phyloP scores from a whole-genome alignment of 2,888 invertebrate genomes.

The Acronicta aceris region DNA sequence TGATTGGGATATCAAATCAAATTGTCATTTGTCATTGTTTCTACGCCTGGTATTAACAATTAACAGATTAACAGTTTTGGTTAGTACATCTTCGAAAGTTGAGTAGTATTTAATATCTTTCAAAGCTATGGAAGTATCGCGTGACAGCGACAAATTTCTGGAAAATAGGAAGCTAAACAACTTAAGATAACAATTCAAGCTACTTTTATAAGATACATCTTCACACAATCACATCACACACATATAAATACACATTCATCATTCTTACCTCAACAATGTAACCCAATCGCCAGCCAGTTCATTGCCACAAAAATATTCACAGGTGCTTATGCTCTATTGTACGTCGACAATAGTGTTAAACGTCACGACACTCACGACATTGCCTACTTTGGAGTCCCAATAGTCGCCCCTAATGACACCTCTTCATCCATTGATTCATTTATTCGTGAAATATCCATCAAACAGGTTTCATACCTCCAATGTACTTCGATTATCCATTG shows the following conservation, averaged over 20 bases:
- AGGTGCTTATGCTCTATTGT: conserved; percentile 48
- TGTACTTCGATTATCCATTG: not conserved
- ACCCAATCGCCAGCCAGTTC: conserved; percentile 19
- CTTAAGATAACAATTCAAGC: not conserved
- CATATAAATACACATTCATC: conserved; percentile 8
- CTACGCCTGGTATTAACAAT: no score
- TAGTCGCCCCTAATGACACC: conserved; percentile 8
- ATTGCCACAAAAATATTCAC: conserved; percentile 41
- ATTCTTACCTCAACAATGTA: conserved; percentile 17
- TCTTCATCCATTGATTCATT: conserved; percentile 18
- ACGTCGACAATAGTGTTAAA: conserved; percentile 32
- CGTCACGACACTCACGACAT: conserved; percentile 35
- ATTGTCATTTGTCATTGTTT: no score
- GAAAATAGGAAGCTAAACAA: not conserved
- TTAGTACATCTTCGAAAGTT: no score
- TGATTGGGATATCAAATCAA: no score
- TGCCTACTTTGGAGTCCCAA: conserved; percentile 12
- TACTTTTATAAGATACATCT: not conserved
- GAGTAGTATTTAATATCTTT: not conserved
- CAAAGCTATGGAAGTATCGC: not conserved
- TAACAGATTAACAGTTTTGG: no score
- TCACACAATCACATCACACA: conserved; percentile 6
- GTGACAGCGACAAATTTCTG: not conserved
- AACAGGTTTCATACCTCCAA: not conserved
- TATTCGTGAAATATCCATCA: not conserved